Conservation (phyloP, 2,888 invertebrate species). For the Chromoteleia sp. region DNA sequence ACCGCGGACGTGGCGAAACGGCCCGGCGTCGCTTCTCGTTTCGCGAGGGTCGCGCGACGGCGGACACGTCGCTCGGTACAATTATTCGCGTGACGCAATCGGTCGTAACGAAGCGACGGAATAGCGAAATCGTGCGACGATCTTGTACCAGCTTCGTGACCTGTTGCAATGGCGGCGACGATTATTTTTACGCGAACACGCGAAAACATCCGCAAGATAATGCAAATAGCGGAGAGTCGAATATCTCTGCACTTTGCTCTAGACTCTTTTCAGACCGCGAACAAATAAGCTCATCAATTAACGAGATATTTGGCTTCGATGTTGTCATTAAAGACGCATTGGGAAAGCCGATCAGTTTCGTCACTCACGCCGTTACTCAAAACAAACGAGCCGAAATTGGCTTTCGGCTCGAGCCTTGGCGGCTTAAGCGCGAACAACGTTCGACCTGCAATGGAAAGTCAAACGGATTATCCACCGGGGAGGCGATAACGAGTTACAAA, state of each 20-base stretch:
- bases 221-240: slow-evolving; percentile 4
- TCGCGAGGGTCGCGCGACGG: slow-evolving; percentile 84
- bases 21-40: slow-evolving; percentile 59
- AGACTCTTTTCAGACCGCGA: slow-evolving; percentile 36
- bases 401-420: no score
- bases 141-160: slow-evolving; percentile 60
- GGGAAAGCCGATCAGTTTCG: slow-evolving; percentile 8
- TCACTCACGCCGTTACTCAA: not conserved
- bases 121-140: slow-evolving; percentile 32
- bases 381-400: slow-evolving; percentile 15
- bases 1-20: slow-evolving; percentile 26
- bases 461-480: not conserved
- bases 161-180: slow-evolving; percentile 58
- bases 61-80: slow-evolving; percentile 65
- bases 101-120: slow-evolving; percentile 31
- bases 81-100: slow-evolving; percentile 57
- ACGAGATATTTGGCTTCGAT: slow-evolving; percentile 16
- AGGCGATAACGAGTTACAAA: not conserved
- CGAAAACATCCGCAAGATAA: slow-evolving; percentile 55
- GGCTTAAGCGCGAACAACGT: not conserved
- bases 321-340: slow-evolving; percentile 13
- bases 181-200: slow-evolving; percentile 45
- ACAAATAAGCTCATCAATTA: slow-evolving; percentile 33
- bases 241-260: slow-evolving; percentile 80
- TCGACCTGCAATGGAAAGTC: slow-evolving; percentile 11